phyloP scores from a whole-genome alignment of 2,113 vertebrate species.

The Cariama cristata region DNA sequence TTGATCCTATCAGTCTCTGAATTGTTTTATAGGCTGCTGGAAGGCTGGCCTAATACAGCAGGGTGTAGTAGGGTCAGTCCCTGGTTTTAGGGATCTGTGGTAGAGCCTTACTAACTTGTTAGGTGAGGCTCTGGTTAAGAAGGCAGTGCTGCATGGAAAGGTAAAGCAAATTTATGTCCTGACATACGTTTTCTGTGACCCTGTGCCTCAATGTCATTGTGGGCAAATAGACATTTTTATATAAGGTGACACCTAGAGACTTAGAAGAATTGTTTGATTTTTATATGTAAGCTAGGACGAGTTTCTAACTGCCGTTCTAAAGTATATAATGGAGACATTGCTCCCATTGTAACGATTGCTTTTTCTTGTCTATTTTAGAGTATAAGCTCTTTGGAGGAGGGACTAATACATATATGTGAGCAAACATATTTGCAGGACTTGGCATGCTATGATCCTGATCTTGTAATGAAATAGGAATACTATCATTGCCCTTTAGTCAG shows the following conservation, averaged over 20 bases:
- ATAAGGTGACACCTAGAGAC: not conserved
- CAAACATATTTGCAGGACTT: not conserved
- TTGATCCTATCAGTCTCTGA: not conserved
- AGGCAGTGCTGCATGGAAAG: not conserved
- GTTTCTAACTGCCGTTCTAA: not conserved
- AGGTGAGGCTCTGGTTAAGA: not conserved
- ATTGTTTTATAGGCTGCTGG: not conserved
- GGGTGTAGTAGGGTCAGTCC: not conserved
- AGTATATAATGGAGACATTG: not conserved
- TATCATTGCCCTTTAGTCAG: not conserved
- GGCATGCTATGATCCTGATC: not conserved
- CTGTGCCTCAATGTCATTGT: not conserved
- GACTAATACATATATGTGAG: not conserved
- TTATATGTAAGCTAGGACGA: not conserved
- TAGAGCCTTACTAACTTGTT: not conserved
- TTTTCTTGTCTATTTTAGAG: not conserved
- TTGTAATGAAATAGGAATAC: not conserved
- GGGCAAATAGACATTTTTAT: not conserved
- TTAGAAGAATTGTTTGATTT: not conserved
- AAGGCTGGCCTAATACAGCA: not conserved
- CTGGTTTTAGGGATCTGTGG: not conserved
- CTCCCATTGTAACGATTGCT: not conserved
- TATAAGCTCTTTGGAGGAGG: not conserved
- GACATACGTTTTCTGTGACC: not conserved
- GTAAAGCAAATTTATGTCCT: not conserved